Percentiles rank a stretch among this genome's conserved stretches.
Conservation (phyloP, 2,113 vertebrate species). For the Nerophis ophidion region DNA sequence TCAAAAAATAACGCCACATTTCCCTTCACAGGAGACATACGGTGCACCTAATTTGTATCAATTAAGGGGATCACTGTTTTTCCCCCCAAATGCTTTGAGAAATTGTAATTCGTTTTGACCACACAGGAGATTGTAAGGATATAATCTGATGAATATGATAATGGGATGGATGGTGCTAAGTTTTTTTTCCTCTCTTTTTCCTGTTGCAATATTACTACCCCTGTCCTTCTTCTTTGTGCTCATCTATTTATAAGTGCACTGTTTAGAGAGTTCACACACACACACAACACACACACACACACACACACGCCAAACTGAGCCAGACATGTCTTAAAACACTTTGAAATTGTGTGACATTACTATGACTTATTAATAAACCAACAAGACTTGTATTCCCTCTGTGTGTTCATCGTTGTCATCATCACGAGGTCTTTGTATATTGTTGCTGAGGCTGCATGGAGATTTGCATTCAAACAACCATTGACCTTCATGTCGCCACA, state of each 20-base stretch:
- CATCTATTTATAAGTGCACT: constrained; percentile 80
- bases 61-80: constrained; percentile 62
- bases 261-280: constrained; percentile 66
- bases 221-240: constrained; percentile 70
- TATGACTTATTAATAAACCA: constrained; percentile 72
- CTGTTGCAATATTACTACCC: constrained; percentile 74
- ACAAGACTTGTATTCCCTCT: constrained; percentile 8
- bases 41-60: constrained; percentile 49
- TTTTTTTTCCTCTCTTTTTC: constrained; percentile 72
- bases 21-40: constrained; percentile 66
- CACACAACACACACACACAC: constrained; percentile 67
- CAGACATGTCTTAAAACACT: constrained; percentile 80
- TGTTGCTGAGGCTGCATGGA: background rate
- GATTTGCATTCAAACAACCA: background rate
- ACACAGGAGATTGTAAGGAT: constrained; percentile 61
- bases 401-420: background rate
- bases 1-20: constrained; percentile 64
- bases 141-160: constrained; percentile 61
- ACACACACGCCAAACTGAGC: constrained; percentile 79
- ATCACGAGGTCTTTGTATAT: background rate
- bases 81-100: constrained; percentile 56
- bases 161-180: constrained; percentile 74
- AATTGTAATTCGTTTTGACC: constrained; percentile 55
- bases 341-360: constrained; percentile 77
- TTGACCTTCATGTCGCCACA: constrained; percentile 16